Base-by-base conservation (phyloP, 2,888 invertebrate species). In the Drosophila cracens region DNA sequence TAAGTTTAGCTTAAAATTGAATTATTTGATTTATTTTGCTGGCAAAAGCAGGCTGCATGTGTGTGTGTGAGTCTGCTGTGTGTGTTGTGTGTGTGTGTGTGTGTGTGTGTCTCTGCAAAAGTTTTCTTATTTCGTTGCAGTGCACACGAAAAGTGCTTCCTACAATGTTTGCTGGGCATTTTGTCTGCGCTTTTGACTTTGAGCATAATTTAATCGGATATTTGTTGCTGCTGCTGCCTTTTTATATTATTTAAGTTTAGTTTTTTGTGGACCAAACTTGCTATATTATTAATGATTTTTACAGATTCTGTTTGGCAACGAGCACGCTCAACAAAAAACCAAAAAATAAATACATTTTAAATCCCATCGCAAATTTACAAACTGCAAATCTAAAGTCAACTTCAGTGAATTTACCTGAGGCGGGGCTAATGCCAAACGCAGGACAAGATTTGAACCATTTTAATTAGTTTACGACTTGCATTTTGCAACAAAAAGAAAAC, bases 1-100 rank as follows among this genome's bases (percentile, higher is more conserved):
- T 91, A 88, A 88, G 88, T 88, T 88, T 90, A 90, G 89, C 88
- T 91, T 90, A 80, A 90, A 88, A 88, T 88, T 88, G 88, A 91
- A 88, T 88, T 88, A 90, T 88, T 91, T 87, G 90, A 90, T 87
- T 87, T 87, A 90, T 88, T 87, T 87, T 90, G 49, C 63, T 77
- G 59, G 72, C 82, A 78, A 72, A 65, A 43, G 70, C 38, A 48
- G 25, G 33, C n/a, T 27, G 5, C 56, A 43, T 48, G 33, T n/a
- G 36, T 27, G 40, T 40, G 34, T 40, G 43, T 56, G 29, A 62
- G 38, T 58, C 57, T 51, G 57, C 52, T 33, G 29, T 43, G 40
- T 81, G 16, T 56, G 29, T 65, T 57, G 46, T 56, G 10, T 62
- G 27, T 48, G 36, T 81, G 31, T 53, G 40, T 69, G 21, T 61